A percentile compares a stretch with the other conserved stretches of the same genome.
phyloP scores from a whole-genome alignment of 2,888 invertebrate species.

The Apamea crenata region DNA sequence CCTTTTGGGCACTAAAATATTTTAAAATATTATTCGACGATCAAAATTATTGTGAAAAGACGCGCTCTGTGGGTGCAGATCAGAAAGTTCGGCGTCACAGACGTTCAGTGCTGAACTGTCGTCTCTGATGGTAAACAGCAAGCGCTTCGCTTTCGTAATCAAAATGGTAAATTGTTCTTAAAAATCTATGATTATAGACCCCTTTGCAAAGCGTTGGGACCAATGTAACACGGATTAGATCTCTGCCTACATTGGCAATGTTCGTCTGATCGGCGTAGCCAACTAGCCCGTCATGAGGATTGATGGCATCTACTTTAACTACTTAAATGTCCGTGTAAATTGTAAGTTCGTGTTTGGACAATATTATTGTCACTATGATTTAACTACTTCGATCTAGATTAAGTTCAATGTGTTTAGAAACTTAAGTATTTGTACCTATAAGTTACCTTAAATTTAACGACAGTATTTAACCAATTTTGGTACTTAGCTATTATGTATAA shows the following conservation, averaged over 20 bases:
- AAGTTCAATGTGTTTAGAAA: conserved; percentile 56
- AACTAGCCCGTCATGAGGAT: conserved; percentile 57
- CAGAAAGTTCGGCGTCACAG: conserved; percentile 7
- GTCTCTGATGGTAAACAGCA: conserved; percentile 14
- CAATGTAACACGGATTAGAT: conserved; percentile 78
- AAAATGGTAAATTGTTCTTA: conserved; percentile 40
- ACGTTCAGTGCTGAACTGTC: conserved; percentile 27
- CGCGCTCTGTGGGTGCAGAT: conserved; percentile 18
- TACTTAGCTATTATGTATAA: conserved; percentile 14
- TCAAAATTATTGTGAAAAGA: conserved; percentile 26
- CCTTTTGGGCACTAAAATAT: conserved; percentile 57
- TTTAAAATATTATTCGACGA: conserved; percentile 53
- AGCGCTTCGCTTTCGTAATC: conserved; percentile 36
- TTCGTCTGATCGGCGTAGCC: conserved; percentile 62
- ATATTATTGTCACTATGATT: conserved; percentile 75
- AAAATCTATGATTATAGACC: conserved; percentile 67
- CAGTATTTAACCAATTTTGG: conserved; percentile 14
- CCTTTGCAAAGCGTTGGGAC: conserved; percentile 86
- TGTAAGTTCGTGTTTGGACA: conserved; percentile 75
- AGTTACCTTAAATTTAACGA: conserved; percentile 41
- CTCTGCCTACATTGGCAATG: conserved; percentile 63
- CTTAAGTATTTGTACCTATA: conserved; percentile 34
- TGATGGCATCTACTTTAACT: conserved; percentile 53
- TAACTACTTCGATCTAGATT: conserved; percentile 67
- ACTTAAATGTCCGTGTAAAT: conserved; percentile 61